Evolutionary conservation across 2,888 invertebrate species (phyloP).

Genomic region (Geotrupes spiniger): DNA sequence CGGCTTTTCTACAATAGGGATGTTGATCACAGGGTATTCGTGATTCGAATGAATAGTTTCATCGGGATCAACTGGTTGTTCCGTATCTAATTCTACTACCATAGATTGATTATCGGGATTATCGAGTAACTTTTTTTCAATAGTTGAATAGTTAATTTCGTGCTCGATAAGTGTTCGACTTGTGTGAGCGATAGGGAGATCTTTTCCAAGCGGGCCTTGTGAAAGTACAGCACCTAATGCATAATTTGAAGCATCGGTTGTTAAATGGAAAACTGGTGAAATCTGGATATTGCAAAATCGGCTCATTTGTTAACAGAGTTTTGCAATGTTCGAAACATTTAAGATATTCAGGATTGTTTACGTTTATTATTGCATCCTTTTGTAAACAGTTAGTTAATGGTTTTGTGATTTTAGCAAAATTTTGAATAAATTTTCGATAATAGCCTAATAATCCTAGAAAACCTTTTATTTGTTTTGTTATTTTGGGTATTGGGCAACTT

Average conservation of each 20-base stretch:
- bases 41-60: slow-evolving; percentile 1
- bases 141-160: slow-evolving; percentile 17
- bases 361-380: too few relatives aligned
- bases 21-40: slow-evolving; percentile 10
- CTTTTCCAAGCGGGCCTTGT: slow-evolving; percentile 10
- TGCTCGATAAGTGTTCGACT: background rate
- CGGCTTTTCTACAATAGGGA: slow-evolving; percentile 7
- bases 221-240: slow-evolving; percentile 14
- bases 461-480: slow-evolving; percentile 21
- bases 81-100: background rate
- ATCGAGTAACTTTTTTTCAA: slow-evolving; percentile 11
- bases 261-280: slow-evolving; percentile 14
- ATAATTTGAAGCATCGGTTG: slow-evolving; percentile 17
- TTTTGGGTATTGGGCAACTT: slow-evolving; percentile 21
- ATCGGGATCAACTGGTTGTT: slow-evolving; percentile 2
- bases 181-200: slow-evolving; percentile 3
- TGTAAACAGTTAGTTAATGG: slow-evolving; percentile 22
- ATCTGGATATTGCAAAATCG: slow-evolving; percentile 16
- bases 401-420: slow-evolving; percentile 19
- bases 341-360: too few relatives aligned
- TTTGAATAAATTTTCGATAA: slow-evolving; percentile 18
- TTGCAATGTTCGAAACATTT: slow-evolving; percentile 14
- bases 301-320: slow-evolving; percentile 13
- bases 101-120: background rate
- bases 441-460: slow-evolving; percentile 23